A percentile compares a stretch with the other conserved stretches of the same genome.
These are phyloP conservation scores for Limanda limanda DNA, from an alignment of 2,113 vertebrate species.

Conservation along the genomic window DNA sequence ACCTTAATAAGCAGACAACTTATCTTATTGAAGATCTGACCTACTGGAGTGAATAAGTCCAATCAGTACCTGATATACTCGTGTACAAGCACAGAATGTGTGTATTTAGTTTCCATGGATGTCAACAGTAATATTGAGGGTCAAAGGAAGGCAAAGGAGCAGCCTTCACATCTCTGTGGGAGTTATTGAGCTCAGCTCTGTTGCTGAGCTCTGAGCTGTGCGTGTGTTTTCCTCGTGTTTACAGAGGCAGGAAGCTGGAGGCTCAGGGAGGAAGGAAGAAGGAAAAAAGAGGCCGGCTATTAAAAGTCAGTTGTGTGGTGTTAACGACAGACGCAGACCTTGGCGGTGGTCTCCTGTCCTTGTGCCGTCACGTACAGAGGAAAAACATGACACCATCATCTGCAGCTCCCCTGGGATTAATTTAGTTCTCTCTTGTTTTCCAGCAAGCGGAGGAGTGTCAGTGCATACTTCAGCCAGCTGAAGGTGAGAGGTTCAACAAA, in stretches of 20 bases:
- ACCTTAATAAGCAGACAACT: not conserved
- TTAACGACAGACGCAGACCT: slow-evolving; percentile 65
- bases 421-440: slow-evolving; percentile 53
- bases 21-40: not conserved
- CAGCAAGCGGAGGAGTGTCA: slow-evolving; percentile 81
- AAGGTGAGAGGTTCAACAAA: slow-evolving; percentile 66
- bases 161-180: not conserved
- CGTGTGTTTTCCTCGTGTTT: slow-evolving; percentile 40
- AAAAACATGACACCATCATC: slow-evolving; percentile 28
- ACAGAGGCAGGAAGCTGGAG: slow-evolving; percentile 68
- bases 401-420: slow-evolving; percentile 32
- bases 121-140: not conserved
- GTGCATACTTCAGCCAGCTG: slow-evolving; percentile 78
- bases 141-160: not conserved
- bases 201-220: slow-evolving; percentile 17
- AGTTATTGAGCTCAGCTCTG: slow-evolving; percentile 2
- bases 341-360: slow-evolving; percentile 52
- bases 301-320: slow-evolving; percentile 62
- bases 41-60: not conserved
- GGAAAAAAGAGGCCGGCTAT: slow-evolving; percentile 59
- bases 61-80: not conserved
- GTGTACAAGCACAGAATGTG: not conserved
- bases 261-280: slow-evolving; percentile 70
- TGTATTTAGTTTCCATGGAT: not conserved
- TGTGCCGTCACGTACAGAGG: slow-evolving; percentile 33